Evolutionary conservation across 2,113 vertebrate genomes (phyloP).

Genomic region (Castor canadensis): DNA sequence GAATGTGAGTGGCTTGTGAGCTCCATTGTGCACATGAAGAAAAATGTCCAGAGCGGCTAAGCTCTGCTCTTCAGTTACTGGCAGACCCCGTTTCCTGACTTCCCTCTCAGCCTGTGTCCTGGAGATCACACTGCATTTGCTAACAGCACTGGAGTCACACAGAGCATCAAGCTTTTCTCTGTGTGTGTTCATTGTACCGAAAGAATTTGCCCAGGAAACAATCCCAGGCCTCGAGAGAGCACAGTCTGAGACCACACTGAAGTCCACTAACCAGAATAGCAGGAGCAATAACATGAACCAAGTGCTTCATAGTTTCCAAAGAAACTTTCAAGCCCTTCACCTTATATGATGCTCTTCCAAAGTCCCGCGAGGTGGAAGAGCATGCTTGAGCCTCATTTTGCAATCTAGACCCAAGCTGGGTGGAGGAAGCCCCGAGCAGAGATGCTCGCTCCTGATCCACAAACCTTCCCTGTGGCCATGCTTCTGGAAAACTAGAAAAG

Average conservation of each 20-base stretch:
- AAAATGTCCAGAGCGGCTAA: conserved; percentile 18
- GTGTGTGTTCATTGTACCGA: conserved; percentile 40
- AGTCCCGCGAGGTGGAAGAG: not conserved
- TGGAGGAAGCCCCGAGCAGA: not conserved
- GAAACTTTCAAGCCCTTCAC: not conserved
- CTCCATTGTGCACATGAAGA: conserved; percentile 8
- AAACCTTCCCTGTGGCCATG: not conserved
- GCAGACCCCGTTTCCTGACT: not conserved
- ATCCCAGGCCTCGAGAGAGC: not conserved
- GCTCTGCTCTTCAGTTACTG: conserved; percentile 17
- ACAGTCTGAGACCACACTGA: not conserved
- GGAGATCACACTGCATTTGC: conserved; percentile 13
- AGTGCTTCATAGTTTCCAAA: not conserved
- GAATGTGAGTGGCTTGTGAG: conserved; percentile 50
- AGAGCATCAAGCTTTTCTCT: not conserved
- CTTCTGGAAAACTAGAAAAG: not conserved
- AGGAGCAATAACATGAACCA: not conserved
- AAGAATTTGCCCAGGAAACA: not conserved
- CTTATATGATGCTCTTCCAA: not conserved
- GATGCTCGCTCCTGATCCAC: not conserved
- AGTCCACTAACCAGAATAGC: not conserved
- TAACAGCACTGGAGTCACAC: not conserved
- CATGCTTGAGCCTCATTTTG: not conserved
- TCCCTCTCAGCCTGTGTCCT: not conserved
- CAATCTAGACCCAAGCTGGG: not conserved